Conservation (phyloP, 2,797 vertebrate species). For the Cossypha dichroa region DNA sequence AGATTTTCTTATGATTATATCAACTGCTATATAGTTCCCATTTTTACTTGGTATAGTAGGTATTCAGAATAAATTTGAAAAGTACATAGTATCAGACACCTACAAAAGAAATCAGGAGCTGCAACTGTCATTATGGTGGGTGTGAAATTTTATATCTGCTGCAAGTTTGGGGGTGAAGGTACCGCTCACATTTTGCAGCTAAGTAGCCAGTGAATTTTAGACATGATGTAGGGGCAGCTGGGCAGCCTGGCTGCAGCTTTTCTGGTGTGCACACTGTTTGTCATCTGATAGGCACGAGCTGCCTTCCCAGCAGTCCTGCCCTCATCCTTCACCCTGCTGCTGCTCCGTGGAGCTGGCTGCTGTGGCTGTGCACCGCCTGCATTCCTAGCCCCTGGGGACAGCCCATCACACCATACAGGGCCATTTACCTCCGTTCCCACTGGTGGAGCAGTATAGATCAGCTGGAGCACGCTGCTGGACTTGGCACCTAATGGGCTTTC, state of each 20-base stretch:
- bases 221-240: not conserved
- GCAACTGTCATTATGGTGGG: not conserved
- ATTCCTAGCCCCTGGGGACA: fast-evolving
- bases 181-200: not conserved
- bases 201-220: fast-evolving
- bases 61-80: not conserved
- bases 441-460: not conserved
- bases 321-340: not conserved
- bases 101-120: not conserved
- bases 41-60: not conserved
- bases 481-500: not conserved
- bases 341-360: not conserved
- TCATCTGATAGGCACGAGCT: not conserved
- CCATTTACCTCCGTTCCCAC: not conserved
- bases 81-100: not conserved
- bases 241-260: not conserved
- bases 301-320: not conserved
- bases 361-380: not conserved
- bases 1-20: not conserved
- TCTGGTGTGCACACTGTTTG: not conserved
- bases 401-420: not conserved
- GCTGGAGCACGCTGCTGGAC: not conserved
- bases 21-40: not conserved
- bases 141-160: not conserved
- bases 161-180: not conserved